These are phyloP conservation scores for Spatulosminthurus flaviceps DNA, from an alignment of 2,888 invertebrate genomes.

Conservation along the genomic window DNA sequence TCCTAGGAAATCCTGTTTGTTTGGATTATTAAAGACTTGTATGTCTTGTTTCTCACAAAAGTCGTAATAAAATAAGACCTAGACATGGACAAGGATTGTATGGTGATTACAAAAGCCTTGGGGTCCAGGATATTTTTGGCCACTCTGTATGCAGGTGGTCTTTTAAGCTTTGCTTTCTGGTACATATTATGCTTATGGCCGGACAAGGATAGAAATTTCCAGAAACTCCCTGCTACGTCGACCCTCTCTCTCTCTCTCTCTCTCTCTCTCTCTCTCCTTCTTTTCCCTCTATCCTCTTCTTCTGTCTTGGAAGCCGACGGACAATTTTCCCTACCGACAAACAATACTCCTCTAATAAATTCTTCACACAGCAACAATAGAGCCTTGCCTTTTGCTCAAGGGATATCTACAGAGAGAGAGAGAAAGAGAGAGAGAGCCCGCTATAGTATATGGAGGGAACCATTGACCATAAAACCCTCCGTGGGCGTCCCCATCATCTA, in stretches of 20 bases:
- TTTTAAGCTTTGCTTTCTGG: too few species aligned
- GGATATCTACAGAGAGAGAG: neutral
- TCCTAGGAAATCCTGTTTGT: too few species aligned
- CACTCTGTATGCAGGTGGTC: slow-evolving; percentile 22
- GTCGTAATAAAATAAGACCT: too few species aligned
- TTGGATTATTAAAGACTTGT: too few species aligned
- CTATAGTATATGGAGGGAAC: slow-evolving; percentile 30
- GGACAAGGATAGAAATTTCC: slow-evolving; percentile 35
- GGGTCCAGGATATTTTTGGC: neutral
- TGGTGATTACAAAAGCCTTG: too few species aligned
- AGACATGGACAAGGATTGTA: too few species aligned
- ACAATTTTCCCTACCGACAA: slow-evolving; percentile 53
- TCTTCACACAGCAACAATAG: slow-evolving; percentile 47
- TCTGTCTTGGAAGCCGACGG: slow-evolving; percentile 39
- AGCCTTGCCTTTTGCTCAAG: neutral
- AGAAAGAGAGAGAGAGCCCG: too few species aligned
- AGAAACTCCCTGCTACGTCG: slow-evolving; percentile 51
- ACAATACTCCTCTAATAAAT: slow-evolving; percentile 60
- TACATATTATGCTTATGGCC: too few species aligned
- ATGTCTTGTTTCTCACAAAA: too few species aligned
- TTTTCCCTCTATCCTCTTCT: slow-evolving; percentile 12
- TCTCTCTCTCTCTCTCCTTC: slow-evolving; percentile 16
- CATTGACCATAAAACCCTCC: slow-evolving; percentile 39
- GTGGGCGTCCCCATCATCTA: slow-evolving; percentile 44
- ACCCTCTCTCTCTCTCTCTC: slow-evolving; percentile 28